Evolutionary conservation across 2,797 vertebrate species (phyloP).

Genomic region (Hoplostethus mediterraneus): DNA sequence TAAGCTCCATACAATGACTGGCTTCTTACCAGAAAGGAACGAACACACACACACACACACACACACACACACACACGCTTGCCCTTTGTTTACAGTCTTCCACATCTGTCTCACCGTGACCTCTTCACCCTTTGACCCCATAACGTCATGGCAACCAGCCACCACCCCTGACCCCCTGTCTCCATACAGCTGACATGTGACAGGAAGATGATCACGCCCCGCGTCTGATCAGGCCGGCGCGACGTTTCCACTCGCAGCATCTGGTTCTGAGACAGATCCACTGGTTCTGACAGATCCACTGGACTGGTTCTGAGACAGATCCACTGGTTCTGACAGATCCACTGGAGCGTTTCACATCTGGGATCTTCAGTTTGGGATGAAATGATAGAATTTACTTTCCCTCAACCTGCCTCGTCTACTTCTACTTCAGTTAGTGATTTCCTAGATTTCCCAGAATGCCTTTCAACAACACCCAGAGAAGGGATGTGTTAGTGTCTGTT

Average conservation of each 20-base stretch:
- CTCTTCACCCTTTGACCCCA: slow-evolving; percentile 23
- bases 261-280: too few species aligned
- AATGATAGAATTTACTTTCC: too few species aligned
- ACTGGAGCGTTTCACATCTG: too few species aligned
- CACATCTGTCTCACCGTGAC: slow-evolving; percentile 33
- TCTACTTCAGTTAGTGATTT: too few species aligned
- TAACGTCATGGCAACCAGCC: slow-evolving; percentile 21
- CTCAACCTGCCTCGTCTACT: too few species aligned
- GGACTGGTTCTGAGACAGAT: too few species aligned
- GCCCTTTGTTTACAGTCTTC: slow-evolving; percentile 11
- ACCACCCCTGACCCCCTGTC: slow-evolving; percentile 28
- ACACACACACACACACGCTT: slow-evolving; percentile 14
- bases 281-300: too few species aligned
- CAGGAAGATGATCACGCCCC: slow-evolving; percentile 23
- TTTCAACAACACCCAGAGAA: too few species aligned
- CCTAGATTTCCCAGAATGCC: too few species aligned
- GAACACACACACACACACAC: slow-evolving; percentile 23
- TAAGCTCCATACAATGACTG: slow-evolving; percentile 36
- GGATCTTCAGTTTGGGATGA: too few species aligned
- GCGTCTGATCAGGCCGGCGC: neutral
- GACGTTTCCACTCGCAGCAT: neutral
- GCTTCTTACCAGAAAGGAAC: slow-evolving; percentile 20
- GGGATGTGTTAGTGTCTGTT: too few species aligned
- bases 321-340: too few species aligned
- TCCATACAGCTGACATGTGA: slow-evolving; percentile 16